Conservation (phyloP, 2,888 invertebrate species). For the Steinernema hermaphroditum region DNA sequence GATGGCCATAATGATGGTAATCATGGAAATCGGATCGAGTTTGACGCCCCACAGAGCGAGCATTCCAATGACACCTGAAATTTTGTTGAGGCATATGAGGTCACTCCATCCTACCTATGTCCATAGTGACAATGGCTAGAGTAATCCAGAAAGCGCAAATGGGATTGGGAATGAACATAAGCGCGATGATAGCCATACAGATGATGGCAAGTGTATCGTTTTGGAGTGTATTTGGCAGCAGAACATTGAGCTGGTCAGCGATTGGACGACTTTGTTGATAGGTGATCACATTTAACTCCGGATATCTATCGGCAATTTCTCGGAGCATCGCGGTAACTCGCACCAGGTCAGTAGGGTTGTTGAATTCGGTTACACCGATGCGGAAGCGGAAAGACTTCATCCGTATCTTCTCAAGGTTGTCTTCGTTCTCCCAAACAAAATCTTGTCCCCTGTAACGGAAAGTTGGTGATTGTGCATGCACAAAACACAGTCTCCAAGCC, state of each 20-base stretch:
- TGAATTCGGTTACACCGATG: slow-evolving; percentile 62
- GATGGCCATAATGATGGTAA: slow-evolving; percentile 73
- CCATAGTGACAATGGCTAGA: slow-evolving; percentile 80
- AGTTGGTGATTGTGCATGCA: background rate
- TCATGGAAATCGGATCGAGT: slow-evolving; percentile 83
- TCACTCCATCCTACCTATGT: slow-evolving; percentile 51
- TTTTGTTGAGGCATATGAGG: background rate
- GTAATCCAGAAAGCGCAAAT: slow-evolving; percentile 88
- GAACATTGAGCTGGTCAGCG: slow-evolving; percentile 65
- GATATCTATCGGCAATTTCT: slow-evolving; percentile 53
- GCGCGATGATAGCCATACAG: slow-evolving; percentile 90
- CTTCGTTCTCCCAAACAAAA: slow-evolving; percentile 62
- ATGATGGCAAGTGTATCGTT: slow-evolving; percentile 71
- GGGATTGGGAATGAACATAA: slow-evolving; percentile 88
- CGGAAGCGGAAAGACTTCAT: slow-evolving; percentile 61
- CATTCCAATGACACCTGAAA: slow-evolving; percentile 81
- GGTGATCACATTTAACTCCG: slow-evolving; percentile 59
- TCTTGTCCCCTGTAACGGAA: slow-evolving; percentile 55
- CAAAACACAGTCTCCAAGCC: no score
- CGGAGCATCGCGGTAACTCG: slow-evolving; percentile 52
- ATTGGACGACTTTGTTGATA: slow-evolving; percentile 63
- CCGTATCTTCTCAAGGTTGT: slow-evolving; percentile 36
- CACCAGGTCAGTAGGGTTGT: slow-evolving; percentile 62
- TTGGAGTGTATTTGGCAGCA: slow-evolving; percentile 63
- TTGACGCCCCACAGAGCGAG: slow-evolving; percentile 94